Base-by-base conservation (phyloP, 2,113 vertebrate genomes). In the Furnarius figulus region DNA sequence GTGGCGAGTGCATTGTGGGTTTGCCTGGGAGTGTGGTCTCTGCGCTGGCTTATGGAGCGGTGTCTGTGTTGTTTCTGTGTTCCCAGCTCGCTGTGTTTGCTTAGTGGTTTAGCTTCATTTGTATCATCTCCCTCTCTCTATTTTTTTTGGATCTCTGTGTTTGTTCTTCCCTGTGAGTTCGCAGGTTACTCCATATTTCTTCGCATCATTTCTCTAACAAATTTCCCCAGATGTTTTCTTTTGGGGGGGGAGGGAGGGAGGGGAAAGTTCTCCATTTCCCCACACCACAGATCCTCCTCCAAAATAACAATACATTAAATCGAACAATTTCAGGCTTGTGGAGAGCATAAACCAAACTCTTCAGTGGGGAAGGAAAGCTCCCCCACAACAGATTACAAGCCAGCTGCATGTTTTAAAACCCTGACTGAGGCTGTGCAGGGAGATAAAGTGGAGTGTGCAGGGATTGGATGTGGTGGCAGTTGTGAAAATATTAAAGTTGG, bases 1-100 rank as follows among this genome's bases (percentile, higher is more conserved):
- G 86, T 85, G 96, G 95, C 95, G 93, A 95, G 91, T 89, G 96
- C 95, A 94, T 94, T 95, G 96, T 96, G 96, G 95, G 95, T 88
- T 96, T 93, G 85, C 93, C 89, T 85, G 85, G 68, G 74, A 87
- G 91, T 40, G 84, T 90, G 89, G 77, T 53, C 56, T 82, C 68
- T 25, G 95, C 61, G 89, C 93, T 88, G 83, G 56, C 31, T 81
- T 40, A 33, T 19, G 70, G 70, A 87, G 91, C 35, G 9, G 65
- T 55, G 84, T 18, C 42, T 37, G 42, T 49, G 62, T n/a, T 79
- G 92, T 46, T 79, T 14, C 74, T 68, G 76, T 55, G 39, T 72
- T 65, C 61, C 83, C 83, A 84, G 66, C 82, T 76, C 67, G 46
- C 77, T 31, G 31, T 44, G 55, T 91, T 92, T 66, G 93, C 81